Conservation (phyloP, 1,140 invertebrate genomes). For the Drosophila simulans region DNA sequence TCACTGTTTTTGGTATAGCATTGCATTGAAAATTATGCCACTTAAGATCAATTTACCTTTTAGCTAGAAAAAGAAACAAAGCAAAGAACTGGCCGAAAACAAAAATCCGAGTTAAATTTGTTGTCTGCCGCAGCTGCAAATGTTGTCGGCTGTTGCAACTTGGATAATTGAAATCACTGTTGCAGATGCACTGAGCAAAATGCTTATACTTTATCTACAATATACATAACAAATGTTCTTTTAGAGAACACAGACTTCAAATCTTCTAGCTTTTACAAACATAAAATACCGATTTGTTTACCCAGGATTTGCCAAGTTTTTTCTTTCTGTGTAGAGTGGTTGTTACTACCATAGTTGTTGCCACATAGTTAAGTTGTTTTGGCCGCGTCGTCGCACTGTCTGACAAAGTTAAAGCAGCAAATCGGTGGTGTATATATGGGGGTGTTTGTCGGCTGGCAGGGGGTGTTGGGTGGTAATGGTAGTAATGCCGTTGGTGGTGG, state of each 20-base stretch:
- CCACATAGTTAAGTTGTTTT: slow-evolving; percentile 66
- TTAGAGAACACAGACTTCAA: too few relatives aligned
- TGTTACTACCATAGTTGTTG: slow-evolving; percentile 45
- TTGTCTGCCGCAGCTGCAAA: slow-evolving; percentile 37
- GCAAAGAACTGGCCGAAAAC: slow-evolving; percentile 5
- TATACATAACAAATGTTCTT: too few relatives aligned
- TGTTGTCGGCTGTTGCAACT: slow-evolving; percentile 35
- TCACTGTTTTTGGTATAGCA: slow-evolving; percentile 12
- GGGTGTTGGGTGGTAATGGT: background rate
- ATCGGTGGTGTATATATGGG: background rate
- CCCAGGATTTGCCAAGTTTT: background rate
- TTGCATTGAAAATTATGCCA: slow-evolving; percentile 38
- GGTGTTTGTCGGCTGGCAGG: background rate
- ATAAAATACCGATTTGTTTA: background rate
- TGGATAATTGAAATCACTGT: slow-evolving; percentile 50
- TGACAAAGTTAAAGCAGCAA: slow-evolving; percentile 37
- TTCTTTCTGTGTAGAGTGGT: slow-evolving; percentile 11
- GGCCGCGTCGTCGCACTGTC: slow-evolving; percentile 53
- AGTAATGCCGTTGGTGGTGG: background rate
- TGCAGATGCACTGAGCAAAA: slow-evolving; percentile 23
- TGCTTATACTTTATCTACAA: too few relatives aligned
- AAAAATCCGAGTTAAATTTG: slow-evolving; percentile 28
- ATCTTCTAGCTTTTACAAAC: background rate
- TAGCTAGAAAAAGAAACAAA: slow-evolving; percentile 8
- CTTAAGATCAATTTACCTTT: slow-evolving; percentile 40